Conservation (phyloP, 2,113 vertebrate species). For the Melanerpes formicivorus region DNA sequence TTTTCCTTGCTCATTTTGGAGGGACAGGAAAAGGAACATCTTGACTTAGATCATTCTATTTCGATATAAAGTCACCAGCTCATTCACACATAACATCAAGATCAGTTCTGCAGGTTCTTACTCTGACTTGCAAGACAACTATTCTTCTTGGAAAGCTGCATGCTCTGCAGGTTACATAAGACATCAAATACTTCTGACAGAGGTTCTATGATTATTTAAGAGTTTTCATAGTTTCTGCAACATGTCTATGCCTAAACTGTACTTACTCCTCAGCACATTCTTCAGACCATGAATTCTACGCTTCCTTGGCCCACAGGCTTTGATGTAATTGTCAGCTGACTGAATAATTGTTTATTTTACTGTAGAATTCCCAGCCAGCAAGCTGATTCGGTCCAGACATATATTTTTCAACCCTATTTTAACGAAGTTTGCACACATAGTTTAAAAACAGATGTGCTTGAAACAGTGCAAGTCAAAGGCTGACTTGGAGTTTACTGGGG, state of each 20-base stretch:
- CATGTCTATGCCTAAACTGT: not conserved
- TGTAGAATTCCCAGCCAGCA: not conserved
- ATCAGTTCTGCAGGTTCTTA: not conserved
- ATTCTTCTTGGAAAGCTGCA: not conserved
- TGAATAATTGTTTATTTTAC: not conserved
- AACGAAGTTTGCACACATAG: not conserved
- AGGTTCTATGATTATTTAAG: not conserved
- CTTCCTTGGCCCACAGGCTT: not conserved
- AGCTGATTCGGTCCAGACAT: not conserved
- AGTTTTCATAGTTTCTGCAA: not conserved
- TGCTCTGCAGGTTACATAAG: slow-evolving; percentile 14
- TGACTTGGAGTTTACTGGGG: not conserved
- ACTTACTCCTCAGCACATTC: not conserved
- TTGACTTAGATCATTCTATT: not conserved
- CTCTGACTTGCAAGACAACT: not conserved
- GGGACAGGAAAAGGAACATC: not conserved
- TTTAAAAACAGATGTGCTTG: not conserved
- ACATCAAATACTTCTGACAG: slow-evolving; percentile 9
- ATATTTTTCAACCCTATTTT: not conserved
- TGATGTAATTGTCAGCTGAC: not conserved
- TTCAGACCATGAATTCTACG: not conserved
- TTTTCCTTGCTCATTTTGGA: not conserved
- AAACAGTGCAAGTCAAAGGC: not conserved
- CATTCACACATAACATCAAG: not conserved
- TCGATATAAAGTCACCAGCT: not conserved